Percentiles rank a stretch among this genome's conserved stretches.
phyloP scores from a whole-genome alignment of 2,888 invertebrate genomes.

The Lapara coniferarum region DNA sequence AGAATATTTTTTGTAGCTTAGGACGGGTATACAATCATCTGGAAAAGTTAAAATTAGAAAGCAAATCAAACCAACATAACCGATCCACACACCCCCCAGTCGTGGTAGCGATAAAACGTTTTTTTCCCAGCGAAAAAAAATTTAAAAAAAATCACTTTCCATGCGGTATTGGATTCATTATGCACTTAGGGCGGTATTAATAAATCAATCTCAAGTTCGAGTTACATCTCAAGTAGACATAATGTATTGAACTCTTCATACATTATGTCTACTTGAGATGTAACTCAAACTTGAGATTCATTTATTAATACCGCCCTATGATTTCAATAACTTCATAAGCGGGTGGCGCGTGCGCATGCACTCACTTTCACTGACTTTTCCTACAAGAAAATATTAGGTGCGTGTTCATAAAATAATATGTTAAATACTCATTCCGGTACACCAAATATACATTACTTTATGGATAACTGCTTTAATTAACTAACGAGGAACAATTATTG shows the following conservation, averaged over 20 bases:
- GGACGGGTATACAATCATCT: not conserved
- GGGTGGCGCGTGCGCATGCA: slow-evolving; percentile 53
- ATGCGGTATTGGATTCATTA: slow-evolving; percentile 45
- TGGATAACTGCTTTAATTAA: not conserved
- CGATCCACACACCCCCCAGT: no score
- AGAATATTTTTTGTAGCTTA: not conserved
- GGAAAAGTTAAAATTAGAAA: slow-evolving; percentile 24
- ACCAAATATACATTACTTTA: slow-evolving; percentile 7
- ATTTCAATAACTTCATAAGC: slow-evolving; percentile 66
- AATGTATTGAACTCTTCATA: no score
- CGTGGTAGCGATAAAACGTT: no score
- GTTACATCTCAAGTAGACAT: no score
- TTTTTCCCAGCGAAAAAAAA: no score
- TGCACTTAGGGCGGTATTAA: no score
- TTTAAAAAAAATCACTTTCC: no score
- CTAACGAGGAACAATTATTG: not conserved
- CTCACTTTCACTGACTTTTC: slow-evolving; percentile 70
- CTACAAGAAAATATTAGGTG: slow-evolving; percentile 29
- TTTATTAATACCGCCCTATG: no score
- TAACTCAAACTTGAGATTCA: no score
- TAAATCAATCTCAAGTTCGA: no score
- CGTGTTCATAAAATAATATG: slow-evolving; percentile 18
- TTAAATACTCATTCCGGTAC: not conserved
- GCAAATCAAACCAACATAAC: no score
- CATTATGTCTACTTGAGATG: no score